These are phyloP conservation scores for Lampris megalopsis DNA, from an alignment of 2,113 vertebrate species.

Conservation along the genomic window DNA sequence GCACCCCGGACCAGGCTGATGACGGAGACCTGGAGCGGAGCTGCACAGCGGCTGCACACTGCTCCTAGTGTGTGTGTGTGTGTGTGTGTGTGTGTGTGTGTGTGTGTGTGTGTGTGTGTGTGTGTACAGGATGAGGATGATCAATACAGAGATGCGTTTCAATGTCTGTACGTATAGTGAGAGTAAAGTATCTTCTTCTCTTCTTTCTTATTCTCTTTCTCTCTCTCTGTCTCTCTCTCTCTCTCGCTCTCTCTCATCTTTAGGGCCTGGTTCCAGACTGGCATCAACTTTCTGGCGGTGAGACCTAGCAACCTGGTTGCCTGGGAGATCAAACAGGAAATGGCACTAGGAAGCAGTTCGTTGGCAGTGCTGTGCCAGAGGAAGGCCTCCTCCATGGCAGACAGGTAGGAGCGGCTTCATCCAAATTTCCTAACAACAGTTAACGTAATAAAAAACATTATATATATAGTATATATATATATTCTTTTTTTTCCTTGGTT, in stretches of 20 bases:
- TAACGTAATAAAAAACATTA: no score
- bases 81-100: not conserved
- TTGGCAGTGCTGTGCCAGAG: slow-evolving; percentile 88
- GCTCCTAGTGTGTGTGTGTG: not conserved
- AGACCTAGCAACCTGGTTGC: slow-evolving; percentile 87
- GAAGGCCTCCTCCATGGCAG: slow-evolving; percentile 77
- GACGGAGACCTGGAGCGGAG: not conserved
- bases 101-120: slow-evolving; percentile 30
- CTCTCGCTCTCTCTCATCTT: slow-evolving; percentile 31
- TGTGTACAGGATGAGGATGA: slow-evolving; percentile 6
- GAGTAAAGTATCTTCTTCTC: not conserved
- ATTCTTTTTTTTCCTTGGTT: no score
- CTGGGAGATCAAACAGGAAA: slow-evolving; percentile 95
- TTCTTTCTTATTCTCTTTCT: not conserved
- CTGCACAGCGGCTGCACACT: not conserved
- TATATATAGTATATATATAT: no score
- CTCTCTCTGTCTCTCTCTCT: not conserved
- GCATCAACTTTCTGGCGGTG: slow-evolving; percentile 88
- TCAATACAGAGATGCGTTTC: not conserved
- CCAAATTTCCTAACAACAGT: no score
- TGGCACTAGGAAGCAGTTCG: slow-evolving; percentile 82
- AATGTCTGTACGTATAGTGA: not conserved
- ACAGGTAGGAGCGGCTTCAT: slow-evolving; percentile 82
- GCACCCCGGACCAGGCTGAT: no score
- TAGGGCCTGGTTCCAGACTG: slow-evolving; percentile 91